These are phyloP conservation scores for Mycetomoellerius zeteki DNA, from an alignment of 1,140 invertebrate species.

Conservation along the genomic window DNA sequence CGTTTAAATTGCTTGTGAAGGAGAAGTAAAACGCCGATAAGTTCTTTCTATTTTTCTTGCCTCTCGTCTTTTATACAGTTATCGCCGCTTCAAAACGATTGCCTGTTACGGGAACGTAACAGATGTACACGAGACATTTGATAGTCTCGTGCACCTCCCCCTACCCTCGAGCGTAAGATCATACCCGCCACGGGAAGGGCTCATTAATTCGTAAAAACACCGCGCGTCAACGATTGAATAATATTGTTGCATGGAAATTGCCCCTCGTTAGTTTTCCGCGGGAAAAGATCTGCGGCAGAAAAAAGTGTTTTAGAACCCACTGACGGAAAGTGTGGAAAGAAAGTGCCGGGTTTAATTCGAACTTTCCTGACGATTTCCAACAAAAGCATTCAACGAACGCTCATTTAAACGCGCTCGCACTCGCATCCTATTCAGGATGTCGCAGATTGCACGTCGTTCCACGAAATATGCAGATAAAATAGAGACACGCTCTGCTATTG, in stretches of 20 bases:
- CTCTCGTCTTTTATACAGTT: background rate
- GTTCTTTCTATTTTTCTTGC: constrained; percentile 12
- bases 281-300: background rate
- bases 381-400: too few relatives aligned
- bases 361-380: background rate
- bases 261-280: constrained; percentile 2
- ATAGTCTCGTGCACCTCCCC: constrained; percentile 6
- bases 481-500: background rate
- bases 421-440: background rate
- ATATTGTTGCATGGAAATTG: constrained; percentile 46
- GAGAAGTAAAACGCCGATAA: background rate
- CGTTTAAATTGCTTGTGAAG: constrained; percentile 9
- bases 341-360: constrained; percentile 18
- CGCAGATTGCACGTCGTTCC: background rate
- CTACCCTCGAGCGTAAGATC: constrained; percentile 6
- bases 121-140: constrained; percentile 29
- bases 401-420: background rate
- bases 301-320: background rate
- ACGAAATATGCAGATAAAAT: constrained; percentile 17
- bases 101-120: constrained; percentile 5
- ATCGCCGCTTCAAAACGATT: background rate
- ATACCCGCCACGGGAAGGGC: background rate
- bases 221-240: constrained; percentile 15
- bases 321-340: constrained; percentile 33
- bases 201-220: constrained; percentile 32